Evolutionary conservation across 2,113 vertebrate species (phyloP), one percentile per base, ranked within the genome.

Genomic region (Carlito syrichta): DNA sequence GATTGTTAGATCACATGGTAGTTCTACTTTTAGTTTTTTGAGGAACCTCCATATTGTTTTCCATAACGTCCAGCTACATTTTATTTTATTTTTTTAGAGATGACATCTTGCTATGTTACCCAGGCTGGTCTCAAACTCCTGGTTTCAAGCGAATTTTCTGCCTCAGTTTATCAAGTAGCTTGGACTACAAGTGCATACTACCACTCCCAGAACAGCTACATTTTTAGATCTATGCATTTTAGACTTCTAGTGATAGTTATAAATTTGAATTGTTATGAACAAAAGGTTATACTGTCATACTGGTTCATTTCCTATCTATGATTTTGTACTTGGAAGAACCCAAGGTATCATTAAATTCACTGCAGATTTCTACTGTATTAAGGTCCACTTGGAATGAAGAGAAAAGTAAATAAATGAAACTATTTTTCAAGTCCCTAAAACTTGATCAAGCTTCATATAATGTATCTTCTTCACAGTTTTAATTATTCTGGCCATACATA

Each of bases 401-500:
- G 12, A 87, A 89, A 86, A n/a, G 22, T 30, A 14, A n/a, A 23
- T 83, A 89, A 45, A 81, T 3, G 20, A 30, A 91, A 81, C 30
- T 88, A 76, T 32, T 43, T 66, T 89, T 82, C 77, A 83, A 88
- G 52, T 89, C 43, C 62, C 62, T 85, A 92, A 96, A 89, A 58
- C 22, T 45, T 89, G 12, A 63, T 50, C 43, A 68, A 74, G 16
- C 50, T 86, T 91, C 79, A 50, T 25, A 43, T 3, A 45, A 25
- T 22, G 5, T 60, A 81, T 88, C 25, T 93, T 91, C 56, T 68
- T 94, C 32, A 27, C 8, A 85, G 73, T 74, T 85, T 77, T 90
- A n/a, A n/a, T 81, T 91, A 54, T 68, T 62, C 25, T 52, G 63
- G 8, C 35, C 22, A 45, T 20, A 45, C 19, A 38, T 66, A 94